phyloP scores from a whole-genome alignment of 1,140 invertebrate genomes.

The Piezodorus guildinii region DNA sequence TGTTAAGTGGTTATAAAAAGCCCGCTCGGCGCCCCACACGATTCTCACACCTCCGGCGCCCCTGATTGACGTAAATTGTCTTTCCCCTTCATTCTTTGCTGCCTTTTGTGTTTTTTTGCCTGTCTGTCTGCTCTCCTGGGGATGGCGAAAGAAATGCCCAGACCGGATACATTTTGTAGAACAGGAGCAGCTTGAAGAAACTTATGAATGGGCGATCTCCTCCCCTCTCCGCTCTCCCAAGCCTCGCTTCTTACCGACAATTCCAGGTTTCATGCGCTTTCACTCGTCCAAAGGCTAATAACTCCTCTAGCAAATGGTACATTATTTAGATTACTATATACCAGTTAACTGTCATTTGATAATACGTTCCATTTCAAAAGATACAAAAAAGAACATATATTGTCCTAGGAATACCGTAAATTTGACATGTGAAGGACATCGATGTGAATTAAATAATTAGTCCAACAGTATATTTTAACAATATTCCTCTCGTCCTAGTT shows the following conservation, averaged over 20 bases:
- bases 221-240: neutral
- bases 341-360: no score
- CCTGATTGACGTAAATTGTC: slow-evolving; percentile 8
- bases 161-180: neutral
- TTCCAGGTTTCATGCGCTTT: neutral
- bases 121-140: neutral
- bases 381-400: no score
- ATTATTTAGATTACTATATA: no score
- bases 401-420: no score
- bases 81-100: neutral
- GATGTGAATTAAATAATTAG: no score
- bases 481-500: no score
- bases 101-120: neutral
- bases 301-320: no score
- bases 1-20: neutral
- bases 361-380: no score
- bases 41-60: neutral
- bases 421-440: no score
- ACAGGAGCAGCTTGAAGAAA: neutral
- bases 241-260: neutral
- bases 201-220: neutral
- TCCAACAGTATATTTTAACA: no score
- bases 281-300: no score
- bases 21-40: neutral
- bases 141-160: neutral